Base-by-base conservation (phyloP, 2,113 vertebrate genomes). In the Panurus biarmicus region DNA sequence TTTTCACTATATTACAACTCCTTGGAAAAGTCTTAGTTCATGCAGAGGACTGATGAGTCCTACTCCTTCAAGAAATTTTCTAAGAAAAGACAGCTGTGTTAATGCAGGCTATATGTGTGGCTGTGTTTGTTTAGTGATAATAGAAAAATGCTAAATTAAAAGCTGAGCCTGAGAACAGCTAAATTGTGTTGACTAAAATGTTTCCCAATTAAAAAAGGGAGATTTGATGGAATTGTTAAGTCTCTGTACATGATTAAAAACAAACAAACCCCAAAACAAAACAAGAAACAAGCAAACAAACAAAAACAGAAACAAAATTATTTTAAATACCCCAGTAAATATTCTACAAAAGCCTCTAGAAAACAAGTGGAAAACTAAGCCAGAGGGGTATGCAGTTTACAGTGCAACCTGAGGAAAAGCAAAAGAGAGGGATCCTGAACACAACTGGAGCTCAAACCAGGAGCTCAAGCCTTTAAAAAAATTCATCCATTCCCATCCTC, bases 211-310 rank as follows among this genome's bases (percentile, higher is more conserved):
- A 66, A 53, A 13, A 69, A 83, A 66, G 16, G 5, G 12, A 93
- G 31, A 53, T 38, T 38, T 64, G 17, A 48, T 25, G 53, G 7
- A 48, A 8, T 28, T 56, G 5, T 60, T 44, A 36, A 50, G 5
- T 33, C 21, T 50, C 31, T 33, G 26, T 15, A 31, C 25, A 23
- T 57, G 14, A 57, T 42, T 42, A 42, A 29, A 40, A 56, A 21
- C 8, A 33, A 48, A 23, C 8, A 21, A 14, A 11, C 1, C 17
- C 15, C 10, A 57, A 40, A 60, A 26, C 3, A 29, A 76, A 26
- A 26, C 9, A 42, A 18, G 7, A n/a, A 4, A 3, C 1, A 40
- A 4, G 3, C 1, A 40, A 54, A 38, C 8, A 50, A 48, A 44
- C 7, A 44, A 25, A 65, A 51, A 12, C 1, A 13, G 56, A 47